phyloP scores from a whole-genome alignment of 2,888 invertebrate species.

The Hydroisotoma schaefferi region DNA sequence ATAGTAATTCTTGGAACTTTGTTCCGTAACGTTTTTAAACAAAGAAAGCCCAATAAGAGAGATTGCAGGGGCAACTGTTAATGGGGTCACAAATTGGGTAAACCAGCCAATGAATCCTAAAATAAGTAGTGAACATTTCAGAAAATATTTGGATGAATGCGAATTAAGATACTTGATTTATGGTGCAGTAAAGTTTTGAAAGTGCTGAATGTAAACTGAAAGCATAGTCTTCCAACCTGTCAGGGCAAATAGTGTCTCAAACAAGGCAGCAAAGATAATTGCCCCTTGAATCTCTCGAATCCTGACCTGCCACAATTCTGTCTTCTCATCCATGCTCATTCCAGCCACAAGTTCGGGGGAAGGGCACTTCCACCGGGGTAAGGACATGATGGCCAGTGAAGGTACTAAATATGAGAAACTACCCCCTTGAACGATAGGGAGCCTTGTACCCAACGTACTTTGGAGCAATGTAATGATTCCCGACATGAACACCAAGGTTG shows the following conservation, averaged over 20 bases:
- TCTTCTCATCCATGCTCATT: slow-evolving; percentile 59
- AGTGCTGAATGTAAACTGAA: no score
- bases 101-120: slow-evolving; percentile 53
- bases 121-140: no score
- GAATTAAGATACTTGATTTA: no score
- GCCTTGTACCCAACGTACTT: slow-evolving; percentile 65
- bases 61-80: slow-evolving; percentile 56
- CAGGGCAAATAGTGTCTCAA: slow-evolving; percentile 69
- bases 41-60: slow-evolving; percentile 55
- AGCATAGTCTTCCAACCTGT: no score
- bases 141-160: no score
- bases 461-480: slow-evolving; percentile 71
- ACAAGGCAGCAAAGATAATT: slow-evolving; percentile 71
- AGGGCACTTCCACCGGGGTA: slow-evolving; percentile 67
- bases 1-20: slow-evolving; percentile 54
- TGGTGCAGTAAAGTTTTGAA: no score
- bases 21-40: slow-evolving; percentile 53
- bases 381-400: slow-evolving; percentile 67
- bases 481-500: slow-evolving; percentile 78
- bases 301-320: slow-evolving; percentile 67
- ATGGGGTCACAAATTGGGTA: slow-evolving; percentile 54
- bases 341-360: slow-evolving; percentile 58
- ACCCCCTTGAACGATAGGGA: slow-evolving; percentile 57
- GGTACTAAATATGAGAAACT: slow-evolving; percentile 72
- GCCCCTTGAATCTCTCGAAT: slow-evolving; percentile 81